Evolutionary conservation across 2,113 vertebrate species (phyloP), one percentile per base, ranked within the genome.

Genomic region (Megaceryle maxima): DNA sequence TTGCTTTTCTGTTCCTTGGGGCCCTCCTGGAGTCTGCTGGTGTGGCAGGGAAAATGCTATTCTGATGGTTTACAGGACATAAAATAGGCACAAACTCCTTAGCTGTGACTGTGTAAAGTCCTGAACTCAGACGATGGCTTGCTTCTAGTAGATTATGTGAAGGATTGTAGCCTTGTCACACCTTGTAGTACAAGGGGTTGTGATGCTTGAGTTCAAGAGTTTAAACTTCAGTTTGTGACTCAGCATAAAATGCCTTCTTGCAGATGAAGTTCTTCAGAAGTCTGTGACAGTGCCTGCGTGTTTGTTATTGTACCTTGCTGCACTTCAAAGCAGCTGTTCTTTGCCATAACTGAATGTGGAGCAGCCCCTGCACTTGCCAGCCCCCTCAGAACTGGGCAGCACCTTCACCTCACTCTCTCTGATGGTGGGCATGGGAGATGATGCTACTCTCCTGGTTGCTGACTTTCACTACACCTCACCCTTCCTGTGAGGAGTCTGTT

Each of bases 161-260:
- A 83, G 37, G 26, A 25, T 11, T 63, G 29, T 29, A 48, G 6
- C 24, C 24, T 50, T 16, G 17, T 69, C 18, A 11, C 4, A 3
- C 0, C 0, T 4, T 39, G 9, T 43, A 37, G 46, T 55, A 12
- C 9, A 29, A 33, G 18, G 10, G 4, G 2, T n/a, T 91, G 33
- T 4, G 1, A 15, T 57, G 29, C 33, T 78, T 60, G 25, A 81
- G 20, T 50, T 76, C 18, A 22, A 8, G 82, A 84, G 37, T 25
- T 67, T 25, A 25, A 28, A 51, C 20, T 69, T 57, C 3, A 29
- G 5, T 21, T 59, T 51, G 31, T 25, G 41, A 53, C 5, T 69
- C 4, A 8, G 7, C 16, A 25, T 53, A 28, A 66, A 63, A 33
- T 37, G 6, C 14, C 2, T 70, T 66, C 16, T 83, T 28, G 16